These are phyloP conservation scores for Pasiphila rectangulata DNA, from an alignment of 2,888 invertebrate genomes.

Conservation along the genomic window DNA sequence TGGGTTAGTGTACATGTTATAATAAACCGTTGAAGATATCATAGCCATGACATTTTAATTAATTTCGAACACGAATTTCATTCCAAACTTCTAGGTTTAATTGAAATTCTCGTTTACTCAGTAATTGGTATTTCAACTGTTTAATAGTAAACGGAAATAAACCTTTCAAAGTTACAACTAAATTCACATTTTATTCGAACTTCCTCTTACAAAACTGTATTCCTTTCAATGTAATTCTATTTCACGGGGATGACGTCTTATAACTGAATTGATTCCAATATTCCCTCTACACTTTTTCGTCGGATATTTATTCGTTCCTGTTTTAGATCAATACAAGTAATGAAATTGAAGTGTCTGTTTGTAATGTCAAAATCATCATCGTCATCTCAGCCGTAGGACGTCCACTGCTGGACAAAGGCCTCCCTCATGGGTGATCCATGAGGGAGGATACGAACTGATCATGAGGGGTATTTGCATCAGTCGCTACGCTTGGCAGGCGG, in stretches of 20 bases:
- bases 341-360: too few relatives aligned
- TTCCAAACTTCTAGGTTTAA: conserved; percentile 54
- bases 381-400: too few relatives aligned
- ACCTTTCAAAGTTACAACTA: conserved; percentile 9
- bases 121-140: conserved; percentile 60
- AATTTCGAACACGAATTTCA: conserved; percentile 52
- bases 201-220: conserved; percentile 21
- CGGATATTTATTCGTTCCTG: conserved; percentile 73
- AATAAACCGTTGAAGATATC: too few relatives aligned
- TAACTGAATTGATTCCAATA: conserved; percentile 69
- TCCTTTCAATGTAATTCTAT: conserved; percentile 48
- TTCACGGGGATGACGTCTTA: conserved; percentile 54
- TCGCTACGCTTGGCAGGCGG: too few relatives aligned
- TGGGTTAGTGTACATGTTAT: too few relatives aligned
- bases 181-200: conserved; percentile 20
- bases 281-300: conserved; percentile 68
- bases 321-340: too few relatives aligned
- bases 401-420: too few relatives aligned
- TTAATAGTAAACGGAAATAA: conserved; percentile 30
- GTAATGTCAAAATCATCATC: too few relatives aligned
- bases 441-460: too few relatives aligned
- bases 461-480: too few relatives aligned
- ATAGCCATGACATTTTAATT: too few relatives aligned
- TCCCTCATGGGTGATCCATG: too few relatives aligned
- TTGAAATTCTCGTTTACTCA: conserved; percentile 55